phyloP scores from a whole-genome alignment of 2,797 vertebrate genomes.

The Chelonia mydas region DNA sequence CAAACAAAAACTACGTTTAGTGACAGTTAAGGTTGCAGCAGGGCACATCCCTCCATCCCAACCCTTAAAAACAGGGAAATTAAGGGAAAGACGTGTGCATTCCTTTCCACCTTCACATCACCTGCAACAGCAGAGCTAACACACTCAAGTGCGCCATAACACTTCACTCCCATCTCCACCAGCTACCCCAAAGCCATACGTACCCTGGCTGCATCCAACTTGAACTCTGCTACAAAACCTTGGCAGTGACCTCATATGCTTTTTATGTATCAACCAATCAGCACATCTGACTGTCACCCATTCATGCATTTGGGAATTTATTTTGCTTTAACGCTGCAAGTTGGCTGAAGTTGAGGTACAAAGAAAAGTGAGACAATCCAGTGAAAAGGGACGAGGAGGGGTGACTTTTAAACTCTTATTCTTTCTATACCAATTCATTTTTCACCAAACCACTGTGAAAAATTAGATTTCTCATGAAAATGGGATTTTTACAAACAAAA shows the following conservation, averaged over 20 bases:
- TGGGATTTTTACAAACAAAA: neutral
- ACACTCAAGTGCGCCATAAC: neutral
- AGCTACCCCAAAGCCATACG: neutral
- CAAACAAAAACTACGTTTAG: neutral
- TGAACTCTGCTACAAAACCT: neutral
- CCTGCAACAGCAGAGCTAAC: neutral
- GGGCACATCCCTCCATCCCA: neutral
- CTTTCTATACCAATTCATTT: neutral
- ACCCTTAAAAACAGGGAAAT: neutral
- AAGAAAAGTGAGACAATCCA: neutral
- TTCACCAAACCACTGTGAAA: neutral
- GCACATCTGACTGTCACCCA: neutral
- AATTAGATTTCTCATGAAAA: neutral
- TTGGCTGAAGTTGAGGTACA: neutral
- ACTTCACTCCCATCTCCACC: neutral
- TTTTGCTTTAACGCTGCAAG: neutral
- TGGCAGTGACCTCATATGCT: neutral
- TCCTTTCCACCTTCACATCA: neutral
- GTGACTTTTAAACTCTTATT: neutral
- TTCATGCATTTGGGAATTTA: neutral
- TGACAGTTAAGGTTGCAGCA: neutral
- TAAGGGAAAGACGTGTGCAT: neutral
- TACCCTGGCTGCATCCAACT: neutral
- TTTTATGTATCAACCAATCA: neutral
- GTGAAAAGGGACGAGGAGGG: neutral